Percentiles rank a stretch among this genome's conserved stretches.
These are phyloP conservation scores for Eueides isabella DNA, from an alignment of 1,140 invertebrate species.

Conservation along the genomic window DNA sequence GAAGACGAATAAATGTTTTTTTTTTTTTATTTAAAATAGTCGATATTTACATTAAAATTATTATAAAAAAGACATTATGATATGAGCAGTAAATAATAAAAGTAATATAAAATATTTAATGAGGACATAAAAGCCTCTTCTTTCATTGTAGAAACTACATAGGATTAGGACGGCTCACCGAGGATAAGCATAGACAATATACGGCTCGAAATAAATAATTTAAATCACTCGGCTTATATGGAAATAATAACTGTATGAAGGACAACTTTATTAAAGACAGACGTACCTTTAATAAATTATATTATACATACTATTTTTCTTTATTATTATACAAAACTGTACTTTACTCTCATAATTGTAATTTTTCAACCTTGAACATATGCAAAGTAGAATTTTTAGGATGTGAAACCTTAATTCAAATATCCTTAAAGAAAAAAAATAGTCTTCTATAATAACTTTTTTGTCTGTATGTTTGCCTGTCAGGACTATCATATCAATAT, in stretches of 20 bases:
- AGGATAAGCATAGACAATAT: conserved; percentile 13
- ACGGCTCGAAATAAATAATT: conserved; percentile 8
- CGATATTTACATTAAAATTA: neutral
- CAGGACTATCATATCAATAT: too few relatives aligned
- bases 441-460: too few relatives aligned
- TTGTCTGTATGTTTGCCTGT: too few relatives aligned
- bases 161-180: conserved; percentile 14
- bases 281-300: neutral
- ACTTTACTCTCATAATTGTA: too few relatives aligned
- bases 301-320: neutral
- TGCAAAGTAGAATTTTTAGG: too few relatives aligned
- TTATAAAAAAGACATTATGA: conserved; percentile 6
- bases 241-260: neutral
- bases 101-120: conserved; percentile 10
- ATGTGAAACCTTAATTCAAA: too few relatives aligned
- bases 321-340: too few relatives aligned
- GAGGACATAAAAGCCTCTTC: neutral
- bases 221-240: neutral
- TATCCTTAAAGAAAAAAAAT: too few relatives aligned
- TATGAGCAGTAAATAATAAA: neutral
- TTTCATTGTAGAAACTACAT: conserved; percentile 6
- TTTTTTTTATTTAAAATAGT: too few relatives aligned
- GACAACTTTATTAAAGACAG: neutral
- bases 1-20: too few relatives aligned
- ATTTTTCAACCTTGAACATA: too few relatives aligned